phyloP scores from a whole-genome alignment of 2,797 vertebrate genomes.

The Enteromius viviparus region DNA sequence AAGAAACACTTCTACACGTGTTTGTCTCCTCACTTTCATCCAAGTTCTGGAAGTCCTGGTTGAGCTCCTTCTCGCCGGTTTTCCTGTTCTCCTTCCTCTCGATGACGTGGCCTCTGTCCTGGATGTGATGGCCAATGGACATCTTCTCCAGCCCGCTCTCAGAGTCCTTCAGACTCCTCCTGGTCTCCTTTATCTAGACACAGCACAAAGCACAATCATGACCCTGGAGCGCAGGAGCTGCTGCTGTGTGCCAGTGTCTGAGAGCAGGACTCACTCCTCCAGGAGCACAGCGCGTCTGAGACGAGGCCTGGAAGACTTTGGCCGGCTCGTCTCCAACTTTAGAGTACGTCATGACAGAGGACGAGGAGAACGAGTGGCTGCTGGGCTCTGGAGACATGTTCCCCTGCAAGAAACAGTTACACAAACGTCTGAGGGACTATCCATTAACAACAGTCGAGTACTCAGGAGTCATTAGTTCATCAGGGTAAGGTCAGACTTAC shows the following conservation, averaged over 20 bases:
- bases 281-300: constrained; percentile 85
- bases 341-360: constrained; percentile 91
- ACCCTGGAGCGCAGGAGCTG: background rate
- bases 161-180: constrained; percentile 85
- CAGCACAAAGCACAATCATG: background rate
- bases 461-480: no score
- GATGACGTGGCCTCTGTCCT: constrained; percentile 88
- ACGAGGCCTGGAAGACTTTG: constrained; percentile 89
- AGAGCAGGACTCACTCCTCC: constrained; percentile 85
- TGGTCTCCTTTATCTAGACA: constrained; percentile 88
- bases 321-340: constrained; percentile 88
- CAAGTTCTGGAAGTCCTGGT: constrained; percentile 93
- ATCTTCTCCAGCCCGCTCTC: constrained; percentile 91
- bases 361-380: constrained; percentile 88
- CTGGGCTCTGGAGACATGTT: constrained; percentile 76
- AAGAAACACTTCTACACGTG: background rate
- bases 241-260: background rate
- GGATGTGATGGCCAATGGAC: constrained; percentile 92
- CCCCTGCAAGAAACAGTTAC: constrained; percentile 72
- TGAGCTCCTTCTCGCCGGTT: constrained; percentile 89
- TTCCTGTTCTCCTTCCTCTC: constrained; percentile 86
- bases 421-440: background rate
- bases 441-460: background rate
- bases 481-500: constrained; percentile 32
- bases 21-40: constrained; percentile 83